Base-by-base conservation (phyloP, 2,113 vertebrate genomes). In the Stigmatopora argus region DNA sequence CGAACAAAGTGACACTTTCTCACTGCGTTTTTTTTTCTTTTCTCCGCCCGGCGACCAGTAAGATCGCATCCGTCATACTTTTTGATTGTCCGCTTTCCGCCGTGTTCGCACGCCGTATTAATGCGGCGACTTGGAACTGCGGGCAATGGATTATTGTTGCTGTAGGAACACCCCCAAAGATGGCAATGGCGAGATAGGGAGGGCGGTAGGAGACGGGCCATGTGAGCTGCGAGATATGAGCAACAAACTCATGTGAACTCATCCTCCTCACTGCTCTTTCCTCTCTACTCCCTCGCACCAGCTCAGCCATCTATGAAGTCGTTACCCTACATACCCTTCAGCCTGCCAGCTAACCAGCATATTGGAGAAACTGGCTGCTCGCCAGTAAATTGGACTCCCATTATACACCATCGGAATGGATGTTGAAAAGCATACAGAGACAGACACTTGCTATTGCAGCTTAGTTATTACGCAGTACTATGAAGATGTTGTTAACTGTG, bases 161-260 rank as follows among this genome's bases (percentile, higher is more conserved):
- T 75, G 73, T 58, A 78, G 78, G 69, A 79, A 85, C 77, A 70
- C 79, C 84, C 77, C 82, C 78, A 87, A 81, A 88, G 79, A 86
- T 87, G 80, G 87, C 66, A 65, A 74, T 77, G 80, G 67, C 78
- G 77, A 80, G 77, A 79, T 71, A 72, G 76, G 68, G 74, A 82
- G 78, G 81, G 81, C 80, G 85, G 73, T 64, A 82, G 62, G 66
- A 64, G 76, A 78, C 53, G 72, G 86, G 75, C 77, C 74, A 72
- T 72, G 77, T 21, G 67, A 84, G 71, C 67, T 62, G 78, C 83
- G 74, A 81, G 83, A 90, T 88, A 84, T 78, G 82, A 86, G 87
- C 81, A 90, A 88, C 82, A 88, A 92, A 92, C 90, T 89, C 85
- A 81, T 90, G 83, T 90, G 87, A 91, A 87, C 90, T 84, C 83